Conservation (phyloP, 2,888 invertebrate genomes). For the Leptinotarsa rubiginosa region DNA sequence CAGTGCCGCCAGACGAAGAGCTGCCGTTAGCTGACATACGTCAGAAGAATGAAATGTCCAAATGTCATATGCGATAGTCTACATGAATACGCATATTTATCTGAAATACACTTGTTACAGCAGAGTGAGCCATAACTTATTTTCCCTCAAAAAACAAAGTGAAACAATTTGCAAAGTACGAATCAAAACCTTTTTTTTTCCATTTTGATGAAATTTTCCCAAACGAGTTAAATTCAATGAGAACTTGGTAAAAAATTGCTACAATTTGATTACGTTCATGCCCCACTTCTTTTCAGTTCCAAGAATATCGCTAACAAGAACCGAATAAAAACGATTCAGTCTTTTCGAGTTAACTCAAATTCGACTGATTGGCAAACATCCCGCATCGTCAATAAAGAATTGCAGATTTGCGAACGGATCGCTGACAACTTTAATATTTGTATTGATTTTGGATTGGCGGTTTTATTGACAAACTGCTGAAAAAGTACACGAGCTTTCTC, state of each 20-base stretch:
- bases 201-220: too few relatives aligned
- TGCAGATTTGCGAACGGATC: slow-evolving; percentile 11
- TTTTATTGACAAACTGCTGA: slow-evolving; percentile 7
- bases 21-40: too few relatives aligned
- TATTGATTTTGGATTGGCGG: slow-evolving; percentile 25
- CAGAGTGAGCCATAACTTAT: too few relatives aligned
- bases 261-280: neutral
- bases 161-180: too few relatives aligned
- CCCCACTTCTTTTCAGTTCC: slow-evolving; percentile 1
- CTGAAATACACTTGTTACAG: too few relatives aligned
- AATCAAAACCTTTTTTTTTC: too few relatives aligned
- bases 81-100: too few relatives aligned
- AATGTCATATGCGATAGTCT: too few relatives aligned
- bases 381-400: slow-evolving; percentile 25
- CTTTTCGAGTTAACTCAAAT: slow-evolving; percentile 20
- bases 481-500: slow-evolving; percentile 15
- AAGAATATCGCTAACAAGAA: slow-evolving; percentile 3
- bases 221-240: too few relatives aligned
- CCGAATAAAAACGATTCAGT: slow-evolving; percentile 10
- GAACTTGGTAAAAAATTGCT: neutral
- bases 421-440: slow-evolving; percentile 25
- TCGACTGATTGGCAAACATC: slow-evolving; percentile 26
- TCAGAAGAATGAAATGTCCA: too few relatives aligned
- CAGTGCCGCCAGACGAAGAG: too few relatives aligned
- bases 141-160: too few relatives aligned